Evolutionary conservation across 1,140 invertebrate genomes (phyloP).

Genomic region (Tribolium castaneum): DNA sequence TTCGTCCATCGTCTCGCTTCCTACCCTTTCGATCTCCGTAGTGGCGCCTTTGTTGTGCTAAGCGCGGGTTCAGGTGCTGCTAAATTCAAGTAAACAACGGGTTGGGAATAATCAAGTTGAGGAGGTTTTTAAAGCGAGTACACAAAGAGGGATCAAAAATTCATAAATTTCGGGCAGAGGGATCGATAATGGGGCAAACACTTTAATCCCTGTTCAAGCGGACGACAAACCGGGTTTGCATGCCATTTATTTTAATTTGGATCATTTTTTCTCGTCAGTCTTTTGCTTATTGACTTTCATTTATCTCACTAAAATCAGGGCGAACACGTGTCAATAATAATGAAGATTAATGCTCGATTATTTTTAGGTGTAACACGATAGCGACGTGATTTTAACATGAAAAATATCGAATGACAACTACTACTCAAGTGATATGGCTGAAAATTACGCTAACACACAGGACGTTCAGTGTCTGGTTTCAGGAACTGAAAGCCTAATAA

Average conservation of each 20-base stretch:
- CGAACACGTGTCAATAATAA: slow-evolving; percentile 28
- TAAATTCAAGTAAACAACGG: too few relatives aligned
- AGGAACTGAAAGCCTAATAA: background rate
- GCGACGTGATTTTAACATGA: slow-evolving; percentile 1
- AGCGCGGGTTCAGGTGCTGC: background rate
- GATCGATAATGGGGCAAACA: too few relatives aligned
- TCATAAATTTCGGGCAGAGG: too few relatives aligned
- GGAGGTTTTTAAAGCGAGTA: too few relatives aligned
- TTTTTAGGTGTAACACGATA: background rate
- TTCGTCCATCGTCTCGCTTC: too few relatives aligned
- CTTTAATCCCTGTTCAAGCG: too few relatives aligned
- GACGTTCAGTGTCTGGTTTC: background rate
- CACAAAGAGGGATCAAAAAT: too few relatives aligned
- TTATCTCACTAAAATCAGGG: background rate
- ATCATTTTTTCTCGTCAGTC: background rate
- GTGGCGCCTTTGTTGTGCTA: background rate
- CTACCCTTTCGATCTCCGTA: too few relatives aligned
- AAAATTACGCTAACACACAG: background rate
- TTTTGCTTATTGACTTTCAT: background rate
- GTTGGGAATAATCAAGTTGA: too few relatives aligned
- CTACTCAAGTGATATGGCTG: background rate
- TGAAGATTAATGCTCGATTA: slow-evolving; percentile 17
- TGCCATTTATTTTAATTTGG: background rate
- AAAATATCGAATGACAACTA: background rate
- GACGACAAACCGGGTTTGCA: too few relatives aligned